Percentiles rank a stretch among this genome's conserved stretches.
Evolutionary conservation across 2,888 invertebrate genomes (phyloP).

Genomic region (Ypsolopha scabrella): DNA sequence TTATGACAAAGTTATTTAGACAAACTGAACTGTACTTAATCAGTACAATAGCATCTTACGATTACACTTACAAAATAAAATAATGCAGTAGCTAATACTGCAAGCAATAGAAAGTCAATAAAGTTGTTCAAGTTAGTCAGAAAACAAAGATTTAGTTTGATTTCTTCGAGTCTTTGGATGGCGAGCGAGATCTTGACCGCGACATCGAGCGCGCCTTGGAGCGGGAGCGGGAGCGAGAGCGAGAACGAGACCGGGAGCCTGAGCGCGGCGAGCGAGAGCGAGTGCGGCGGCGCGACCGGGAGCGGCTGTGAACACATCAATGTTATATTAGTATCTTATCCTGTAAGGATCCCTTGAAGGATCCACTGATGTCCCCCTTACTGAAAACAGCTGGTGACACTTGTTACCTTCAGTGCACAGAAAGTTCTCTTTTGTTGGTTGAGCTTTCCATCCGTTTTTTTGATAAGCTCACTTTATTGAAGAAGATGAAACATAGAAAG

Average conservation of each 20-base stretch:
- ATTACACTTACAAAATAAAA: conserved; percentile 1
- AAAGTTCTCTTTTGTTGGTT: neutral
- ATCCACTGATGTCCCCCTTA: no score
- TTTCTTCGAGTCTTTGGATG: conserved; percentile 63
- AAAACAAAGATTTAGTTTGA: conserved; percentile 32
- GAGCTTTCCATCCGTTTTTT: neutral
- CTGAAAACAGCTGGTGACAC: neutral
- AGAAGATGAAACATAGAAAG: neutral
- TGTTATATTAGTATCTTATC: neutral
- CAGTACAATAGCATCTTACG: neutral
- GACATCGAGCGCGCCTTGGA: conserved; percentile 63
- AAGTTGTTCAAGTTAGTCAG: neutral
- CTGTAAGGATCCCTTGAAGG: neutral
- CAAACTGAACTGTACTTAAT: no score
- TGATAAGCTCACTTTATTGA: neutral
- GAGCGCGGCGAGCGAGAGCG: conserved; percentile 37
- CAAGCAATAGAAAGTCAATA: neutral
- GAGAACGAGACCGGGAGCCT: conserved; percentile 49
- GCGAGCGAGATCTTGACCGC: conserved; percentile 58
- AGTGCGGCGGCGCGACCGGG: conserved; percentile 67
- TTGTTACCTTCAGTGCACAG: neutral
- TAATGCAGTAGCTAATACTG: neutral
- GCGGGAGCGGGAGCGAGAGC: conserved; percentile 58
- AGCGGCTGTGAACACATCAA: conserved; percentile 53
- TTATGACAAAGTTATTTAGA: neutral